phyloP scores from a whole-genome alignment of 1,140 invertebrate species.

The Drosophila equinoxialis region DNA sequence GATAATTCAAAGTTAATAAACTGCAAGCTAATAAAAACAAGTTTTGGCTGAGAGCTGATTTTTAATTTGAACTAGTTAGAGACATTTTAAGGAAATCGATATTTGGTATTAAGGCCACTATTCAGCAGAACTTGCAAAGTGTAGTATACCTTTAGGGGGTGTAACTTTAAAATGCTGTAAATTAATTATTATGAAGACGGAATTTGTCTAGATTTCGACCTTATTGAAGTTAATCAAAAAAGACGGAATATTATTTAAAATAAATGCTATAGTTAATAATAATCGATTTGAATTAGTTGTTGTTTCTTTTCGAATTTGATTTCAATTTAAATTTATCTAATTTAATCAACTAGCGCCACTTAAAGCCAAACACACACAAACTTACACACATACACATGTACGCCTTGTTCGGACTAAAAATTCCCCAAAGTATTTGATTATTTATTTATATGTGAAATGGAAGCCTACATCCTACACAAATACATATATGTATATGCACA shows the following conservation, averaged over 20 bases:
- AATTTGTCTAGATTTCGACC: too few relatives aligned
- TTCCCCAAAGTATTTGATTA: constrained; percentile 27
- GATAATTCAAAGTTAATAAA: too few relatives aligned
- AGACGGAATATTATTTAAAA: too few relatives aligned
- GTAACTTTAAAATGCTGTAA: neutral
- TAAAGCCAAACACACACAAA: constrained; percentile 34
- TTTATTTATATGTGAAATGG: constrained; percentile 55
- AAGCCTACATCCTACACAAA: constrained; percentile 25
- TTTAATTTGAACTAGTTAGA: too few relatives aligned
- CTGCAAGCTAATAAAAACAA: too few relatives aligned
- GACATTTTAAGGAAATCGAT: too few relatives aligned
- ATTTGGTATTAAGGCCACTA: too few relatives aligned
- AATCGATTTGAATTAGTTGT: too few relatives aligned
- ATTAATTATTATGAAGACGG: too few relatives aligned
- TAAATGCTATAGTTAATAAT: too few relatives aligned
- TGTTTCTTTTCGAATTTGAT: neutral
- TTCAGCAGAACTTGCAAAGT: neutral
- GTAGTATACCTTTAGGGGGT: neutral
- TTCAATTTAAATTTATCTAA: constrained; percentile 5
- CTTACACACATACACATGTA: neutral
- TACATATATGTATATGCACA: neutral
- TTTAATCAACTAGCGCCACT: constrained; percentile 16
- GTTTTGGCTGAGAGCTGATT: too few relatives aligned
- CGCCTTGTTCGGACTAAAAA: constrained; percentile 22
- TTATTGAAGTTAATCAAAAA: too few relatives aligned